Evolutionary conservation across 2,888 invertebrate species (phyloP), one percentile per base, ranked within the genome.

Genomic region (Eristalis intricaria): DNA sequence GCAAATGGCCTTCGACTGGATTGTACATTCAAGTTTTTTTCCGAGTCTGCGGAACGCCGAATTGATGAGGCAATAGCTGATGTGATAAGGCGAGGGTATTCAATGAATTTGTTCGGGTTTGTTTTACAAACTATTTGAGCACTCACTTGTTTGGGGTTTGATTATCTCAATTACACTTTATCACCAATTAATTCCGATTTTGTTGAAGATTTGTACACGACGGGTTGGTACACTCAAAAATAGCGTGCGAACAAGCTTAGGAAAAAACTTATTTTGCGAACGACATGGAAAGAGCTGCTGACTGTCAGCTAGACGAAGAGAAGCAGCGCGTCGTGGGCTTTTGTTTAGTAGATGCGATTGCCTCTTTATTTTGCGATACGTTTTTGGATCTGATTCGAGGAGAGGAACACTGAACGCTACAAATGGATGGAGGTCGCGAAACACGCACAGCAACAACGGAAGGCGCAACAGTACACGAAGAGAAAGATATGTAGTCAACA

Each of bases 1-100:
- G 40, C 68, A 71, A 78, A 70, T 70, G 81, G 63, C 84, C 84
- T 85, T 85, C 76, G 75, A 66, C 64, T 38, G 23, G 38, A 29
- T 76, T 77, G 19, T 73, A 8, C 38, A 23, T 40, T 23, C 29
- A 15, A 68, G 61, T 78, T 70, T 56, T 70, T 38, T 13, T 29
- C 7, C 61, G 32, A 58, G 15, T 35, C 29, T 40, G 19, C 32
- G 40, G 29, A 60, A 35, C 29, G 19, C 32, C 26, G 29, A 58
- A 22, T 58, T 58, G 38, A 13, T 8, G 43, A 35, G 43, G 58
- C 26, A 50, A 60, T 68, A 68, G 32, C 38, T 50, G 4, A 0
- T 19, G 40, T 56, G 70, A 65, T 64, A 61, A 66, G 32, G 35
- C 66, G 35, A 29, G 19, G 13, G 19, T 23, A 13, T 58, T 15